phyloP scores from a whole-genome alignment of 2,113 vertebrate genomes.

The Bothrops jararaca region DNA sequence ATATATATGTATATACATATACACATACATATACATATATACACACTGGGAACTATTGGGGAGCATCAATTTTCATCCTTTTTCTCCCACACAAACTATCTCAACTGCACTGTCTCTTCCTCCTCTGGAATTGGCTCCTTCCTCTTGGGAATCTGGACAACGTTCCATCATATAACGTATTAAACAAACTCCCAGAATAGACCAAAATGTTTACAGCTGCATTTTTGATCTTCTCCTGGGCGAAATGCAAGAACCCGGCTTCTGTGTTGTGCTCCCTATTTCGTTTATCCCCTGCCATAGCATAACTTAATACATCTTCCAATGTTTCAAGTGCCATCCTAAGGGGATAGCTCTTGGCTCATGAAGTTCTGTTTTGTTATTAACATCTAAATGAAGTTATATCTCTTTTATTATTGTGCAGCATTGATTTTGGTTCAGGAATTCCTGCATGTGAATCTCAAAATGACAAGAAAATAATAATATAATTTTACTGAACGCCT shows the following conservation, averaged over 20 bases:
- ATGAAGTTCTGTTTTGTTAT: not conserved
- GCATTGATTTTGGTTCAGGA: not conserved
- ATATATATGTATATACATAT: too few species aligned
- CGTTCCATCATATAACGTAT: not conserved
- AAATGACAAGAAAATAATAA: not conserved
- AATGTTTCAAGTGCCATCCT: conserved; percentile 80
- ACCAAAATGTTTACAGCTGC: not conserved
- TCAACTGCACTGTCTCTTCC: not conserved
- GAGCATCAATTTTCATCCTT: not conserved
- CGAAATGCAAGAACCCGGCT: not conserved
- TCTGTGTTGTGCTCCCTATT: not conserved
- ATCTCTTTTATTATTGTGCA: not conserved
- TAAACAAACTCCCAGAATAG: not conserved
- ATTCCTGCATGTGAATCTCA: not conserved
- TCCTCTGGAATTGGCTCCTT: too few species aligned
- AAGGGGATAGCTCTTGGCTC: conserved; percentile 46
- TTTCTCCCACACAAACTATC: not conserved
- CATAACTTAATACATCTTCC: not conserved
- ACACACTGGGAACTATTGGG: too few species aligned
- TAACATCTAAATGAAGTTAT: not conserved
- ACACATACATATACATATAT: too few species aligned
- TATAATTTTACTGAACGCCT: not conserved
- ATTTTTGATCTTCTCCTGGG: not conserved
- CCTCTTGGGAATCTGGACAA: too few species aligned
- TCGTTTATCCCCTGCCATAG: not conserved